Percentiles rank a stretch among this genome's conserved stretches.
Evolutionary conservation across 1,140 invertebrate genomes (phyloP).

Genomic region (Branchinecta lynchi): DNA sequence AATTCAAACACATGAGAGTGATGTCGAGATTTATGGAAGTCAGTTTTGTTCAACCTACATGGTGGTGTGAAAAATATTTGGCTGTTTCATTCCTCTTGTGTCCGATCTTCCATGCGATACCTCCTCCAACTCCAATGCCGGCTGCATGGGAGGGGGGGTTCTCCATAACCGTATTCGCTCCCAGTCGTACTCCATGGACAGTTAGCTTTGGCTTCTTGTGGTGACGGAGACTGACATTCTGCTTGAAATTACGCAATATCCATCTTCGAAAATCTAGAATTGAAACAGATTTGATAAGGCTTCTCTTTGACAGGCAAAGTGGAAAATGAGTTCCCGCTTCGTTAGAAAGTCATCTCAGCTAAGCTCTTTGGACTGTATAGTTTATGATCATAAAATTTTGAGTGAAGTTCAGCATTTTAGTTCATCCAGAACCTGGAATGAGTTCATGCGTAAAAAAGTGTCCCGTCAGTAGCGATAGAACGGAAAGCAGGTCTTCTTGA

Average conservation of each 20-base stretch:
- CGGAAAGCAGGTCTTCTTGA: no score
- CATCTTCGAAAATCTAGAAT: neutral
- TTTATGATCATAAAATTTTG: no score
- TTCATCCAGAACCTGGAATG: no score
- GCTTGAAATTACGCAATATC: neutral
- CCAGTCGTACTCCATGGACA: constrained; percentile 18
- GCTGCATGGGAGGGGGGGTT: constrained; percentile 14
- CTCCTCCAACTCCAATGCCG: constrained; percentile 17
- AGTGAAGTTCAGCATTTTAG: no score
- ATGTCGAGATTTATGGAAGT: no score
- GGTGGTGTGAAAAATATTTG: constrained; percentile 46
- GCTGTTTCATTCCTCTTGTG: constrained; percentile 50
- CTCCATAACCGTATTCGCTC: constrained; percentile 19
- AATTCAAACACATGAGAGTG: no score
- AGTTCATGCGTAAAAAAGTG: no score
- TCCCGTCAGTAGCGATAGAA: no score
- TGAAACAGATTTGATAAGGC: neutral
- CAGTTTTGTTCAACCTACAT: neutral
- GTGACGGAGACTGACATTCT: neutral
- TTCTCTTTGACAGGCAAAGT: neutral
- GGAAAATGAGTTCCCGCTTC: no score
- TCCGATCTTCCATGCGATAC: constrained; percentile 12
- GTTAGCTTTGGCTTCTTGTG: constrained; percentile 7
- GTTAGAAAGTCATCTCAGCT: no score
- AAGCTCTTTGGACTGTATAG: no score